Conservation (phyloP, 2,797 vertebrate genomes). For the Halcyon leucocephala region DNA sequence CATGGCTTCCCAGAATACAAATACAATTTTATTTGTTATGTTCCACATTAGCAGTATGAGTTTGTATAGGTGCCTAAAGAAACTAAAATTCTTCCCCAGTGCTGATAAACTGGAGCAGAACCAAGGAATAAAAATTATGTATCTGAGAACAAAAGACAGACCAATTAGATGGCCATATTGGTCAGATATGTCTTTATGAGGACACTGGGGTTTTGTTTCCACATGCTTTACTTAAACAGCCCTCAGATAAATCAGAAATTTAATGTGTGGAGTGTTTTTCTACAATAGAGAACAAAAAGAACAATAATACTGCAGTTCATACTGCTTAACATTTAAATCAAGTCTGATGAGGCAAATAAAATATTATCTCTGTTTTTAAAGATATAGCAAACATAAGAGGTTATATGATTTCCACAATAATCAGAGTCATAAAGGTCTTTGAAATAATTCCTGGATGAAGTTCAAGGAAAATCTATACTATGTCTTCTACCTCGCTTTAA, state of each 20-base stretch:
- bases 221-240: not conserved
- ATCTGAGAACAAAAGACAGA: not conserved
- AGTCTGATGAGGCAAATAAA: not conserved
- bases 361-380: not conserved
- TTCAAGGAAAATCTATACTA: not conserved
- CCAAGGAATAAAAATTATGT: not conserved
- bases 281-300: not conserved
- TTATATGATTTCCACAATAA: not conserved
- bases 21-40: not conserved
- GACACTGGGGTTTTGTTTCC: not conserved
- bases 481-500: not conserved
- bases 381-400: not conserved
- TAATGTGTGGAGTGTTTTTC: not conserved
- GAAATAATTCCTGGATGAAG: not conserved
- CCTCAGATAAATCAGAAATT: not conserved
- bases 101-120: not conserved
- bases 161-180: not conserved
- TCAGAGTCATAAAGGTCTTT: not conserved
- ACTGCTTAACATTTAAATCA: not conserved
- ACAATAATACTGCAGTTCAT: not conserved
- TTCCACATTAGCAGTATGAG: not conserved
- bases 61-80: not conserved
- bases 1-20: not conserved
- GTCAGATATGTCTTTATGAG: not conserved
- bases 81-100: not conserved